Conservation (phyloP, 2,797 vertebrate genomes). For the Malurus splendens region DNA sequence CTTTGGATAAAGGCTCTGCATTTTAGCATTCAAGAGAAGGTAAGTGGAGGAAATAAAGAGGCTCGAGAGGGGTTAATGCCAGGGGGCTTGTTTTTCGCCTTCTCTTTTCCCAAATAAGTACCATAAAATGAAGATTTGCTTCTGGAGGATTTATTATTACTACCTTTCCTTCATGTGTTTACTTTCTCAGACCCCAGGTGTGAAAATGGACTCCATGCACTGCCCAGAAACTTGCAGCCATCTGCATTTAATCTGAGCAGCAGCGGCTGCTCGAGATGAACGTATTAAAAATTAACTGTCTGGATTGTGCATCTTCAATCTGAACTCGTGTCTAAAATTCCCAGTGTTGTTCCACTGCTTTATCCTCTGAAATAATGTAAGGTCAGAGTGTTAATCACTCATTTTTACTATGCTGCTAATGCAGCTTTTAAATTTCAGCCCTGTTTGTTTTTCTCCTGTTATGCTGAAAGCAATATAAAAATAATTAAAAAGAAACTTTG, state of each 20-base stretch:
- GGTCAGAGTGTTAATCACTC: not conserved
- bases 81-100: not conserved
- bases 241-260: not conserved
- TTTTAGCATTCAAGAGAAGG: not conserved
- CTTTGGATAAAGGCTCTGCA: not conserved
- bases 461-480: constrained; percentile 17
- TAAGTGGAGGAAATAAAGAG: not conserved
- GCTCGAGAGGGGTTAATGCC: not conserved
- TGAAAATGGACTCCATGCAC: not conserved
- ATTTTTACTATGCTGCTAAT: not conserved
- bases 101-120: not conserved
- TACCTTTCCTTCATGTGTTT: not conserved
- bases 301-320: not conserved
- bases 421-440: not conserved
- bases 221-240: not conserved
- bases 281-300: not conserved
- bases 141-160: not conserved
- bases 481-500: constrained; percentile 31
- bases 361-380: not conserved
- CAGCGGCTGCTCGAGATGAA: not conserved
- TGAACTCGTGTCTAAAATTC: not conserved
- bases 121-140: not conserved
- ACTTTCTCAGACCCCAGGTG: not conserved
- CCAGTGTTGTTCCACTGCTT: not conserved
- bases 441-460: not conserved